Evolutionary conservation across 2,888 invertebrate species (phyloP), one percentile per base, ranked within the genome.

Genomic region (Seira musarum): DNA sequence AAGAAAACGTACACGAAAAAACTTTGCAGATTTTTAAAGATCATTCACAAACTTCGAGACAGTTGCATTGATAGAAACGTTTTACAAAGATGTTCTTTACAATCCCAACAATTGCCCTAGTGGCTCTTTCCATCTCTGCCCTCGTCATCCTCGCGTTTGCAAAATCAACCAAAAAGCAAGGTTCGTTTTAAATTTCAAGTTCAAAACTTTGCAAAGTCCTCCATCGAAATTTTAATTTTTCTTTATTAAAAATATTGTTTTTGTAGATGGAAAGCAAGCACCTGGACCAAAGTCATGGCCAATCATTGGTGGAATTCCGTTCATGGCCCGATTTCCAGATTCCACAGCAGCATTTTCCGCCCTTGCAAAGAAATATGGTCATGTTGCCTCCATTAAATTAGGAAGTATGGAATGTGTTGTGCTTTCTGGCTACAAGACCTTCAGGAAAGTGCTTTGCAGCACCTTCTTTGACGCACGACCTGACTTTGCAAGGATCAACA

Each of bases 401-500:
- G 86, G 86, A 25, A 57, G 78, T 22, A 61, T 82, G 68, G 78
- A 86, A 60, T 77, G 85, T 57, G 61, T 86, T 10, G 81, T 86
- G 0, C 72, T 86, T 8, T 85, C 85, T 0, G 85, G 86, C 8
- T 71, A 80, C 74, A 83, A 85, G 30, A 84, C 75, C 21, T 81
- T 86, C n/a, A 64, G 81, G 8, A 73, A 85, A 24, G 80, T 85
- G 2, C 76, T 86, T 5, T 79, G 84, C 64, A 84, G 82, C 19
- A 93, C 93, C 84, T 93, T 93, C 87, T 95, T 96, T 88, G 95
- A 94, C 1, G 94, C 95, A 2, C 90, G 96, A 10, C 96, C 96
- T 0, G 93, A 95, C 88, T 95, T 95, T 88, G 88, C 93, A 84
- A 90, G 96, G 21, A 95, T 94, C 88, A 93, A 95, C 87, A 92